Evolutionary conservation across 2,113 vertebrate genomes (phyloP), one percentile per base, ranked within the genome.

Genomic region (Epinephelus fuscoguttatus): DNA sequence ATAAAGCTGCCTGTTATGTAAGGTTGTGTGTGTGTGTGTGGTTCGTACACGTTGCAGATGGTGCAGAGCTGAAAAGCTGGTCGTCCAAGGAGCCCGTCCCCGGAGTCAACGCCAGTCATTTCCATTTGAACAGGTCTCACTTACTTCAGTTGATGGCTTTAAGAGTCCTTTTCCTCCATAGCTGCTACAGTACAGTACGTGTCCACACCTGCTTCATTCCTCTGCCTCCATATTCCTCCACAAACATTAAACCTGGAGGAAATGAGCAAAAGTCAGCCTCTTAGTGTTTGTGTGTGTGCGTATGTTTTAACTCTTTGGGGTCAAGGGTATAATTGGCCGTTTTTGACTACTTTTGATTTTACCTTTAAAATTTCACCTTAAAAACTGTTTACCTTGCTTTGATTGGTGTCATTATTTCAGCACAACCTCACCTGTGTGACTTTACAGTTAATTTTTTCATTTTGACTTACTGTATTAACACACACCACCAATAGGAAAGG

Each of bases 181-280:
- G 14, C 61, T 68, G 84, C 49, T 37, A 25, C 81, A 68, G 59
- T 18, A 45, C 49, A 21, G 49, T 61, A 12, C 2, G 21, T 55
- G 75, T 49, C 47, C 81, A 73, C 30, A 68, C 33, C 45, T 69
- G 12, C 30, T 63, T 17, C n/a, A 21, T 30, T 71, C 52, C 62
- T 69, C 68, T 67, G 30, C 13, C n/a, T 78, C 75, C 70, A 52
- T 7, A 10, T 6, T 4, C 6, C 15, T 53, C 33, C 64, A 56
- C 64, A 78, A 25, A 30, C 68, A 45, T 93, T 90, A 94, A 52
- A 84, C 87, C 93, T 93, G 78, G n/a, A 68, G 68, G 75, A 72
- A 47, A 72, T 49, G 1, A 70, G 27, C 19, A 78, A 52, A 76
- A 56, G 14, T 85, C 64, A 68, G 17, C 1, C 3, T 50, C 9